phyloP scores from a whole-genome alignment of 2,113 vertebrate species.

The Naja naja region DNA sequence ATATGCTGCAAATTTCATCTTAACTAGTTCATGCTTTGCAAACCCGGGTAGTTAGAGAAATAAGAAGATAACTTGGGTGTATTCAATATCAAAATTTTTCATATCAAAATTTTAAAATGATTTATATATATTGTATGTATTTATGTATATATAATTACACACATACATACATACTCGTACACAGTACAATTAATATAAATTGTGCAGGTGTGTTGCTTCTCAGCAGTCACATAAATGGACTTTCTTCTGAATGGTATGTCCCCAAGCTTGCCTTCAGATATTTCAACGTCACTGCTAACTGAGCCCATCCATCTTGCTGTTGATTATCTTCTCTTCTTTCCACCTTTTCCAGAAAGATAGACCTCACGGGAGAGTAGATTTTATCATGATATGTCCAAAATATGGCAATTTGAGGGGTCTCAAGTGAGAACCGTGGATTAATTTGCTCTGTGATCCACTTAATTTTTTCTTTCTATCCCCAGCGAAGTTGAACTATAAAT shows the following conservation, averaged over 20 bases:
- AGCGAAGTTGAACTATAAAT: neutral
- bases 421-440: neutral
- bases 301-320: neutral
- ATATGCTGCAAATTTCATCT: neutral
- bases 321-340: neutral
- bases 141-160: neutral
- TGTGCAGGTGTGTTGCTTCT: neutral
- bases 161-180: no score
- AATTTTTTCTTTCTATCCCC: neutral
- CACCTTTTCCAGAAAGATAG: neutral
- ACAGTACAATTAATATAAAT: neutral
- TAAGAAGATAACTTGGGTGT: neutral
- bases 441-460: neutral
- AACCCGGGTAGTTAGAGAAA: neutral
- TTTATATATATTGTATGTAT: no score
- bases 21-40: neutral
- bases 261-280: neutral
- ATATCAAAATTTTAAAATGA: neutral
- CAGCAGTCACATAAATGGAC: neutral
- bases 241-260: neutral
- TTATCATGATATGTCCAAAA: neutral
- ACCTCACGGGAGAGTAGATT: neutral
- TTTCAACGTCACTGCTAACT: neutral
- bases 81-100: neutral
- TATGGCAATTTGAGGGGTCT: neutral